Conservation (phyloP, 2,113 vertebrate species). For the Ochotona princeps region DNA sequence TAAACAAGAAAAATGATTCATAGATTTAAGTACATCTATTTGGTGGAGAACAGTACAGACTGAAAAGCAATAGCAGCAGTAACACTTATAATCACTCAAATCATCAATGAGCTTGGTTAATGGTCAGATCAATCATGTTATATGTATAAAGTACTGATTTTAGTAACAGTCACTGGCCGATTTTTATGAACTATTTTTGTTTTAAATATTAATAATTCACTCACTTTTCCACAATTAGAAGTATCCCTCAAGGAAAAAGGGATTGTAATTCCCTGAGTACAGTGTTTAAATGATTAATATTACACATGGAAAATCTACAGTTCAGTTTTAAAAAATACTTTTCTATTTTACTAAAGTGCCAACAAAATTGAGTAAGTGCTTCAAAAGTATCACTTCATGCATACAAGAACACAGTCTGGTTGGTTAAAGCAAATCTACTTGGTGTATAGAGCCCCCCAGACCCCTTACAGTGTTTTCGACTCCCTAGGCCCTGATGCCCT, state of each 20-base stretch:
- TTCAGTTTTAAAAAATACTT: background rate
- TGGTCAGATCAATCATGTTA: background rate
- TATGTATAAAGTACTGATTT: background rate
- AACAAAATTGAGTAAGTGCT: background rate
- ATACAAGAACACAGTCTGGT: background rate
- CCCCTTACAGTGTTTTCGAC: background rate
- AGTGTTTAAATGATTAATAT: background rate
- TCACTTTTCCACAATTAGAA: background rate
- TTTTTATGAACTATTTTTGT: background rate
- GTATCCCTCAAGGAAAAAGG: background rate
- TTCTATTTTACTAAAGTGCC: background rate
- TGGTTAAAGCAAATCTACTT: background rate
- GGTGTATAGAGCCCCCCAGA: background rate
- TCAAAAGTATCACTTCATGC: background rate
- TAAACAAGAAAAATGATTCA: background rate
- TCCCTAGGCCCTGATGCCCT: background rate
- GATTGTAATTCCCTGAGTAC: background rate
- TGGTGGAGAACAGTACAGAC: background rate
- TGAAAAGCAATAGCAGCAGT: background rate
- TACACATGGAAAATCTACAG: background rate
- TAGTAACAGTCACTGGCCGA: background rate
- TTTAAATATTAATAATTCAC: background rate
- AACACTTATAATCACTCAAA: background rate
- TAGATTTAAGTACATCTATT: background rate
- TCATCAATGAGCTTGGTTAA: background rate